These are phyloP conservation scores for Anableps anableps DNA, from an alignment of 2,797 vertebrate species.

Conservation along the genomic window DNA sequence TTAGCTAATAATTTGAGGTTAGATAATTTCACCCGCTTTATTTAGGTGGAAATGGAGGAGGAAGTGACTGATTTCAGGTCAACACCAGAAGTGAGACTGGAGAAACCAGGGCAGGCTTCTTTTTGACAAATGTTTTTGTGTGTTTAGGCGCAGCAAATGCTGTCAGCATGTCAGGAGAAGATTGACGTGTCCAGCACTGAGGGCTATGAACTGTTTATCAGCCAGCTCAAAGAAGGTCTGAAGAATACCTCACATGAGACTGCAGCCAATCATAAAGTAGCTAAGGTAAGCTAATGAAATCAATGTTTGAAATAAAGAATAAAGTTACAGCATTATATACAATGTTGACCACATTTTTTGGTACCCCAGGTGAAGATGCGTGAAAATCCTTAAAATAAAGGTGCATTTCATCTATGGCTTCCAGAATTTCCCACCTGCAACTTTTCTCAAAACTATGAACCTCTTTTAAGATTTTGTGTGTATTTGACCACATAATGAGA, in stretches of 20 bases:
- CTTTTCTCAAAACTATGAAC: background rate
- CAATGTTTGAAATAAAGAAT: background rate
- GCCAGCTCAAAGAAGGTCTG: constrained; percentile 97
- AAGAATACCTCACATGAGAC: constrained; percentile 99
- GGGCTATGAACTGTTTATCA: constrained; percentile 96
- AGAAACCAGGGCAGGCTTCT: background rate
- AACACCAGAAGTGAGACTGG: background rate
- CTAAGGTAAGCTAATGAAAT: constrained; percentile 85
- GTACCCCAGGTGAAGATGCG: background rate
- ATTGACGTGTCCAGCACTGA: constrained; percentile 95
- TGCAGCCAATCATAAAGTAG: constrained; percentile 99
- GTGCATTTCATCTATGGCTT: background rate
- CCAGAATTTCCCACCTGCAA: background rate
- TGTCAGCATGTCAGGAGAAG: constrained; percentile 96
- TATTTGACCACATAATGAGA: background rate
- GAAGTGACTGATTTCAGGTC: background rate
- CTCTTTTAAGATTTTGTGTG: background rate
- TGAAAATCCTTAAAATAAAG: background rate
- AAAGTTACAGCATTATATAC: background rate
- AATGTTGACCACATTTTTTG: background rate
- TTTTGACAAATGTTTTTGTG: constrained; percentile 30
- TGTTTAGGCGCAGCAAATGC: constrained; percentile 93
- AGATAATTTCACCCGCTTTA: background rate
- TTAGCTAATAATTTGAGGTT: background rate
- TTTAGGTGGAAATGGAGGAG: background rate